Evolutionary conservation across 2,113 vertebrate genomes (phyloP).

Genomic region (Xiphias gladius): DNA sequence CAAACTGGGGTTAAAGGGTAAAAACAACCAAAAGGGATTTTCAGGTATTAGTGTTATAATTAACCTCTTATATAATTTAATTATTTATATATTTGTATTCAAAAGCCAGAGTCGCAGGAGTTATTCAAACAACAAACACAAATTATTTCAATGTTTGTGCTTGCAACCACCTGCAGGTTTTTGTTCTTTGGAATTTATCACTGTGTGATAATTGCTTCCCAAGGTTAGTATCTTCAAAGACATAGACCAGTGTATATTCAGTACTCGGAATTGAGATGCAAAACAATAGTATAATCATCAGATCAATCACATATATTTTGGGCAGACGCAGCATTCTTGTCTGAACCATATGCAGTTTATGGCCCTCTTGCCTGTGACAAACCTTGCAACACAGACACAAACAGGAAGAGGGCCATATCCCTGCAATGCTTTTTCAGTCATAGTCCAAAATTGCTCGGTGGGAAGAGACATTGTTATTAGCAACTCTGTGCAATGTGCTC

Average conservation of each 20-base stretch:
- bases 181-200: neutral
- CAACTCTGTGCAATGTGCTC: neutral
- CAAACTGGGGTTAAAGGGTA: neutral
- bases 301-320: neutral
- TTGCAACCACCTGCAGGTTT: neutral
- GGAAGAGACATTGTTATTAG: constrained; percentile 1
- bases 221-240: neutral
- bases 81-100: neutral
- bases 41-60: constrained; percentile 8
- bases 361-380: constrained; percentile 5
- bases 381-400: constrained; percentile 9
- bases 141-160: neutral
- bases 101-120: neutral
- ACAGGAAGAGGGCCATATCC: constrained; percentile 24
- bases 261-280: neutral
- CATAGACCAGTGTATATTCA: neutral
- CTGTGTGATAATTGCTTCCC: neutral
- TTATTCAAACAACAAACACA: neutral
- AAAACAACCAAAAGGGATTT: neutral
- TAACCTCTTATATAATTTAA: too few species aligned
- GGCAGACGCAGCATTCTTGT: neutral
- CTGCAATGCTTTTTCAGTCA: neutral
- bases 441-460: constrained; percentile 3
- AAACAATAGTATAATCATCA: neutral
- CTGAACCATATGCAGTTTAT: neutral